phyloP scores from a whole-genome alignment of 2,888 invertebrate species.

The Steinernema scapterisci region DNA sequence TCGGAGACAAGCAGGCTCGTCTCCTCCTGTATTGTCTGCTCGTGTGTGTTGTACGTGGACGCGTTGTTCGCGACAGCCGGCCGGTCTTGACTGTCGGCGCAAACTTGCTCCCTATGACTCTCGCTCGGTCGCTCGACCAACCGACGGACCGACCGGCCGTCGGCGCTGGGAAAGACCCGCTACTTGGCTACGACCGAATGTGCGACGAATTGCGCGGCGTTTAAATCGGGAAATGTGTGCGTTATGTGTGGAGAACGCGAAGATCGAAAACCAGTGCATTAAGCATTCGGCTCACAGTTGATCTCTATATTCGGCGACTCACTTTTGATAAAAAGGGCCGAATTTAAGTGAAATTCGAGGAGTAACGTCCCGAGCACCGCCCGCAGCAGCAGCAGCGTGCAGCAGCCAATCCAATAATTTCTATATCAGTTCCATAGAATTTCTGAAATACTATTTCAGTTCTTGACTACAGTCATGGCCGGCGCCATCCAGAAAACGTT shows the following conservation, averaged over 20 bases:
- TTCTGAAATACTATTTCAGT: neutral
- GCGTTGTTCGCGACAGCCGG: no score
- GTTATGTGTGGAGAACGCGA: conserved; percentile 24
- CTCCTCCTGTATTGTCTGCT: no score
- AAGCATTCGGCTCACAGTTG: conserved; percentile 25
- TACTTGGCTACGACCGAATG: conserved; percentile 1
- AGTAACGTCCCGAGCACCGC: conserved; percentile 22
- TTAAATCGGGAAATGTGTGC: conserved; percentile 10
- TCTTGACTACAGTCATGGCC: conserved; percentile 37
- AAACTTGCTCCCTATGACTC: neutral
- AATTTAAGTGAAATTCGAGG: conserved; percentile 28
- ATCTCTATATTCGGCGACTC: conserved; percentile 24
- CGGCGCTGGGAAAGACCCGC: no score
- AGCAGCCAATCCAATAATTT: neutral
- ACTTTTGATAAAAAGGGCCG: conserved; percentile 32
- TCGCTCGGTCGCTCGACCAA: neutral
- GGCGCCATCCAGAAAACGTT: conserved; percentile 61
- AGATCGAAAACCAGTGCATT: conserved; percentile 33
- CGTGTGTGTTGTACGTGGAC: no score
- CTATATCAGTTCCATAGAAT: no score
- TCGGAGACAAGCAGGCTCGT: no score
- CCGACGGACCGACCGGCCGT: neutral
- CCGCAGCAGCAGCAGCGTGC: neutral
- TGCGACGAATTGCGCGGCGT: neutral
- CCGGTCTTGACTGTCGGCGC: no score